Percentiles rank a stretch among this genome's conserved stretches.
These are phyloP conservation scores for Nematolebias whitei DNA, from an alignment of 2,113 vertebrate genomes.

Conservation along the genomic window DNA sequence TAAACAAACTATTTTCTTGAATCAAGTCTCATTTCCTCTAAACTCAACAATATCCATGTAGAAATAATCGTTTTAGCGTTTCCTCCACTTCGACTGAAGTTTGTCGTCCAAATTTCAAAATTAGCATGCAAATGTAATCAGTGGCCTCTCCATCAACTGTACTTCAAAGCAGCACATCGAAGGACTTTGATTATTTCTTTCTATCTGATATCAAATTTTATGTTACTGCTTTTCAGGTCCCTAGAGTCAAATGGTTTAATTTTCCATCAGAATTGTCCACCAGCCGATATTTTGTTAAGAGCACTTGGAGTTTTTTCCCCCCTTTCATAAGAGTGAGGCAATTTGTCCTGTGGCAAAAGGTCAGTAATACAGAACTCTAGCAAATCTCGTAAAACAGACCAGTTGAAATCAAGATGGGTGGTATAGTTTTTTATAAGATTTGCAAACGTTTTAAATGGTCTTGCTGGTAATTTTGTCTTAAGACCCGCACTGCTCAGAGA, in stretches of 20 bases:
- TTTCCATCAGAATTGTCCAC: background rate
- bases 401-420: slow-evolving; percentile 17
- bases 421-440: background rate
- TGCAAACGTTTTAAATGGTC: too few species aligned
- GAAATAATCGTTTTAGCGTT: slow-evolving; percentile 16
- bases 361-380: slow-evolving; percentile 31
- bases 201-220: background rate
- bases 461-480: background rate
- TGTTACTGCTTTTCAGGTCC: slow-evolving; percentile 13
- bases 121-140: slow-evolving; percentile 43
- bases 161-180: slow-evolving; percentile 27
- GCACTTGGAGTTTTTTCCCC: background rate
- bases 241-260: slow-evolving; percentile 11
- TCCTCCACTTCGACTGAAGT: background rate
- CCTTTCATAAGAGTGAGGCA: slow-evolving; percentile 12
- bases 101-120: background rate
- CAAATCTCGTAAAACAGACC: slow-evolving; percentile 28
- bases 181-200: slow-evolving; percentile 3
- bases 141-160: background rate
- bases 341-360: slow-evolving; percentile 32
- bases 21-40: slow-evolving; percentile 1
- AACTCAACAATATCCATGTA: slow-evolving; percentile 4
- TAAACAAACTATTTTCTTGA: background rate
- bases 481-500: background rate
- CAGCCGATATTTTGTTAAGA: background rate